Percentiles rank a stretch among this genome's conserved stretches.
Evolutionary conservation across 30 jellyfish, hydroid and myxozoan species (phyloP).

Genomic region (Nemopilema nomurai): DNA sequence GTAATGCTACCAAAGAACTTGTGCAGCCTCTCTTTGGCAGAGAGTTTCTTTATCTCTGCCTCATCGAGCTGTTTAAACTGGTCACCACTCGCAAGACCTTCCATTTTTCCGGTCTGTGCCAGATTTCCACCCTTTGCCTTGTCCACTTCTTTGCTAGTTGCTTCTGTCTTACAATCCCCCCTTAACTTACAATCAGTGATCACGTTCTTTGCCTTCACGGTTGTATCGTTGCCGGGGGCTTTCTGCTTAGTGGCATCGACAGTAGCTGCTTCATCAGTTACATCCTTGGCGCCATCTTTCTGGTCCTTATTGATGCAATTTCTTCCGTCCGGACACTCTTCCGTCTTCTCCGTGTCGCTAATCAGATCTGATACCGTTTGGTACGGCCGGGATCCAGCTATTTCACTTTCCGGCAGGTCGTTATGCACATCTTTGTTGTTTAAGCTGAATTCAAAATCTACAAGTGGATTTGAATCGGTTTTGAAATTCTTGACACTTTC

Average conservation of each 20-base stretch:
- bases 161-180: conserved; percentile 92
- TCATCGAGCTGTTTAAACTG: conserved; percentile 67
- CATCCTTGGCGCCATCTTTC: conserved; percentile 19
- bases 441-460: conserved; percentile 65
- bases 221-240: conserved; percentile 54
- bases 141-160: conserved; percentile 93
- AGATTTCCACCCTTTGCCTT: conserved; percentile 55
- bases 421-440: conserved; percentile 67
- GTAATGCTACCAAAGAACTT: conserved; percentile 83
- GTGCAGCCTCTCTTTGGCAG: conserved; percentile 82
- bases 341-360: conserved; percentile 70
- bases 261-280: conserved; percentile 27
- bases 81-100: conserved; percentile 30
- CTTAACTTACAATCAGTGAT: conserved; percentile 68
- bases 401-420: conserved; percentile 70
- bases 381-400: conserved; percentile 91
- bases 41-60: conserved; percentile 49
- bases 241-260: conserved; percentile 32
- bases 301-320: conserved; percentile 82
- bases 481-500: conserved; percentile 66
- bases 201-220: conserved; percentile 59
- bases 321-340: conserved; percentile 84
- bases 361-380: conserved; percentile 84
- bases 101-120: conserved; percentile 19
- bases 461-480: conserved; percentile 35